Percentiles rank a stretch among this genome's conserved stretches.
phyloP scores from a whole-genome alignment of 2,888 invertebrate genomes.

The Amorpha juglandis region DNA sequence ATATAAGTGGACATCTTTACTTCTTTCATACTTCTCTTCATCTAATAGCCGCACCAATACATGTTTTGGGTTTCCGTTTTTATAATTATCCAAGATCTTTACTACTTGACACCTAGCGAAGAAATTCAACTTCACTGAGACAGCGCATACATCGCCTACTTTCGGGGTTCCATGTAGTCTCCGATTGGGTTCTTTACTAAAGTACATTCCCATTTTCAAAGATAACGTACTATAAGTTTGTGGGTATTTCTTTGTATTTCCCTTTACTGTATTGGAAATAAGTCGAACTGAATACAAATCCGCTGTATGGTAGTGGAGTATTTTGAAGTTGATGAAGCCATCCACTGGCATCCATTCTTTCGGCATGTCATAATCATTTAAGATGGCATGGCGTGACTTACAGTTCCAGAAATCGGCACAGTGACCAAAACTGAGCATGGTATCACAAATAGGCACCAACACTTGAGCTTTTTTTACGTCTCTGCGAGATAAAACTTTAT shows the following conservation, averaged over 20 bases:
- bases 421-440: slow-evolving; percentile 86
- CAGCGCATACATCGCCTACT: slow-evolving; percentile 84
- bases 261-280: slow-evolving; percentile 49
- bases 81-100: slow-evolving; percentile 62
- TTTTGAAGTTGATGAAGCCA: slow-evolving; percentile 84
- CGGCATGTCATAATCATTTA: slow-evolving; percentile 81
- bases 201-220: slow-evolving; percentile 70
- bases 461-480: slow-evolving; percentile 72
- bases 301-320: slow-evolving; percentile 84
- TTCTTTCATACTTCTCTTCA: slow-evolving; percentile 76
- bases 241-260: slow-evolving; percentile 54
- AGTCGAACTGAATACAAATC: slow-evolving; percentile 85
- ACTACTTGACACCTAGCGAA: slow-evolving; percentile 85
- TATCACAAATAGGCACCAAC: slow-evolving; percentile 83
- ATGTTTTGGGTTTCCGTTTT: slow-evolving; percentile 55
- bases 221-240: slow-evolving; percentile 62
- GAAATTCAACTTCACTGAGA: slow-evolving; percentile 68
- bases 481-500: slow-evolving; percentile 59
- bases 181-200: slow-evolving; percentile 61
- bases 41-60: slow-evolving; percentile 85
- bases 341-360: slow-evolving; percentile 78
- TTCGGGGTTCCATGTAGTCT: slow-evolving; percentile 67
- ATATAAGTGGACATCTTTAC: slow-evolving; percentile 70
- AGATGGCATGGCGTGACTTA: slow-evolving; percentile 84
- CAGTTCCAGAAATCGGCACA: slow-evolving; percentile 85